Percentiles rank a stretch among this genome's conserved stretches.
These are phyloP conservation scores for Xylota sylvarum DNA, from an alignment of 2,888 invertebrate genomes.

Conservation along the genomic window DNA sequence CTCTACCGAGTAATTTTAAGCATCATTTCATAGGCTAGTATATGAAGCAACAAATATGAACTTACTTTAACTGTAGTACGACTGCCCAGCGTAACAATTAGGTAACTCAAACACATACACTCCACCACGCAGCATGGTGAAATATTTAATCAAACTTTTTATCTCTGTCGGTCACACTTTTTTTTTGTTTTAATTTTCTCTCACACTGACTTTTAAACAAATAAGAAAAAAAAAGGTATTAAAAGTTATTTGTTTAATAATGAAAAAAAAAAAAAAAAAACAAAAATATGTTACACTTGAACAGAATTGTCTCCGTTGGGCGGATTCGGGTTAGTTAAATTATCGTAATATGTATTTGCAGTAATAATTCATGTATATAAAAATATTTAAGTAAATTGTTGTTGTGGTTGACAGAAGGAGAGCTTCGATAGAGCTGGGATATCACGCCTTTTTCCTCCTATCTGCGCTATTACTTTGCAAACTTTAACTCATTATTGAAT, in stretches of 20 bases:
- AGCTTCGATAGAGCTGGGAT: no score
- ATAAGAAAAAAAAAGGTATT: conserved; percentile 43
- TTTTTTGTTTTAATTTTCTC: conserved; percentile 43
- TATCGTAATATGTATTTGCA: background rate
- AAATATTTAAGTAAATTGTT: background rate
- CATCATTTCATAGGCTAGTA: conserved; percentile 35
- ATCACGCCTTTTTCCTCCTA: no score
- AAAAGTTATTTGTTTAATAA: conserved; percentile 36
- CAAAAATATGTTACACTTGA: conserved; percentile 26
- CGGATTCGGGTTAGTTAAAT: conserved; percentile 77
- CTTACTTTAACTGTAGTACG: conserved; percentile 73
- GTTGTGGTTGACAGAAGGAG: conserved; percentile 5
- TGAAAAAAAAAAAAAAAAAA: conserved; percentile 18
- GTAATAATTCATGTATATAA: conserved; percentile 3
- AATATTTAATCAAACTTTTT: conserved; percentile 42
- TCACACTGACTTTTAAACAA: conserved; percentile 65
- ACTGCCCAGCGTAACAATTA: conserved; percentile 77
- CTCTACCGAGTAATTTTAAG: conserved; percentile 34
- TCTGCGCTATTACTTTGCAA: no score
- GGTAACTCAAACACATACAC: conserved; percentile 73
- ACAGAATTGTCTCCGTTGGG: conserved; percentile 78
- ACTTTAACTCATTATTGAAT: no score
- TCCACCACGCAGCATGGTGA: conserved; percentile 63
- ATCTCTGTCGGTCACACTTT: conserved; percentile 58
- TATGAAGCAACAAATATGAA: conserved; percentile 65